Conservation (phyloP, 2,113 vertebrate genomes). For the Rattus norvegicus region GRCr8 NC_086027.1:38919501-38920000, state of each 20-base stretch:
- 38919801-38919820: neutral
- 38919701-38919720: neutral
- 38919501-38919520: neutral
- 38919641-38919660: neutral
- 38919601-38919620: neutral
- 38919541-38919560: neutral
- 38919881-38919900: neutral
- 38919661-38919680: neutral
- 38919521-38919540: neutral
- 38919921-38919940: neutral
- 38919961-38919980: neutral
- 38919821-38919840: fast-evolving
- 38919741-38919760: neutral
- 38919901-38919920: neutral
- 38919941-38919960: neutral
- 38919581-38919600: neutral
- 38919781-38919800: neutral
- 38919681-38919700: neutral
- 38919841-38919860: fast-evolving
- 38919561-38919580: neutral
- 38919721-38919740: neutral
- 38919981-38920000: neutral
- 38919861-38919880: fast-evolving
- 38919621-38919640: neutral
- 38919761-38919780: neutral